These are phyloP conservation scores for Coremacera marginata DNA, from an alignment of 2,888 invertebrate genomes.

Conservation along the genomic window DNA sequence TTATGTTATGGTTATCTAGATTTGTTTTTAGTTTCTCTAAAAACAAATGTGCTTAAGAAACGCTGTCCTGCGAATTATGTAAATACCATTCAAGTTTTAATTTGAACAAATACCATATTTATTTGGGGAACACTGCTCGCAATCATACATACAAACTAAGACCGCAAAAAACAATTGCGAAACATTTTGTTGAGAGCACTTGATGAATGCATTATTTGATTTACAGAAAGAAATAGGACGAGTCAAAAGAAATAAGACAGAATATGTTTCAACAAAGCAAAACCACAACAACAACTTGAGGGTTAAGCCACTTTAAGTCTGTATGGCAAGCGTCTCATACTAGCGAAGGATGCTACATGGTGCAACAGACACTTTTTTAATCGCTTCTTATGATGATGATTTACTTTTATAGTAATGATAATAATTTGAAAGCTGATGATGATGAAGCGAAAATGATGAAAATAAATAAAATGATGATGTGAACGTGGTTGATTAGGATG, in stretches of 20 bases:
- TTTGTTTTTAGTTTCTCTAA: too few relatives aligned
- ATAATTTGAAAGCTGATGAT: background rate
- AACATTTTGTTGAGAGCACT: background rate
- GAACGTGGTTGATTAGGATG: background rate
- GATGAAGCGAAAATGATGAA: background rate
- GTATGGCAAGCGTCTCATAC: background rate
- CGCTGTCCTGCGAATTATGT: too few relatives aligned
- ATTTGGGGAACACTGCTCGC: too few relatives aligned
- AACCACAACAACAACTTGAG: background rate
- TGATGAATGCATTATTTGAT: conserved; percentile 3
- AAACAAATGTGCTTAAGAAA: too few relatives aligned
- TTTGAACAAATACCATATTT: too few relatives aligned
- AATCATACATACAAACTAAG: too few relatives aligned
- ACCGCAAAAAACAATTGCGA: background rate
- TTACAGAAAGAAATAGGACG: background rate
- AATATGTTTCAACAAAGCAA: background rate
- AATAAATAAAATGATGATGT: background rate
- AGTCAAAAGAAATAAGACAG: background rate
- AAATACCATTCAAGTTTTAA: too few relatives aligned
- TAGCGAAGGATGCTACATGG: background rate
- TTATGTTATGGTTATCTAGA: background rate
- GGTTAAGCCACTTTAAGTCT: background rate
- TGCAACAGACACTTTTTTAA: conserved; percentile 8
- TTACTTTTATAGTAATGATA: background rate
- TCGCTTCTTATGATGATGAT: background rate